Base-by-base conservation (phyloP, 2,113 vertebrate species). In the Amphiprion ocellaris region DNA sequence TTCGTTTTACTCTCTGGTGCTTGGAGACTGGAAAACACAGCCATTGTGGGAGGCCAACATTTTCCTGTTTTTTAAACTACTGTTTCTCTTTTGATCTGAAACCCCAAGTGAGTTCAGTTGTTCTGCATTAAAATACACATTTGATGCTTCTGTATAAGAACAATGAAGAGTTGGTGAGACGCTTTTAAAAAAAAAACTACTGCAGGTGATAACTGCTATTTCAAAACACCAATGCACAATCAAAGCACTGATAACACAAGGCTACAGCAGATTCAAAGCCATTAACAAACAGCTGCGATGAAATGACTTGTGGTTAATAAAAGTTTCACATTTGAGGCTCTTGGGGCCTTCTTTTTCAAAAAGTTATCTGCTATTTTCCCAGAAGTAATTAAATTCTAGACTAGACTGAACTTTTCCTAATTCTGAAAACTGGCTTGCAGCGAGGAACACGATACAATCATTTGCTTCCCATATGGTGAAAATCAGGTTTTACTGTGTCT, bases 1-100 rank as follows among this genome's bases (percentile, higher is more conserved):
- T 79, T 47, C 4, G 53, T 16, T 74, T 61, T 39, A 47, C 72
- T 56, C 84, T 82, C 54, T n/a, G 76, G 77, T 61, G 87, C 46
- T 55, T 53, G 55, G 63, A 30, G 33, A 83, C 52, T 75, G 80
- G 85, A 86, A 85, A 80, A 73, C 69, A 82, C 61, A 24, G 41
- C 26, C 58, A 16, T 30, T 46, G 11, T 9, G 30, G 52, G 58
- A 62, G 63, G 81, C 81, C 77, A 78, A 75, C 19, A 62, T 55
- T 77, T 66, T 28, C 33, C 46, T 77, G 49, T 23, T 69, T 77
- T 77, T 58, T 67, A 79, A 73, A 77, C 74, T 37, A 54, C 21
- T 63, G 73, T 65, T 80, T 72, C 73, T 71, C 70, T 80, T 90
- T 77, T 84, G 54, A 83, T 86, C 59, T 58, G 10, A 61, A 62